These are phyloP conservation scores for Cherax destructor DNA, from an alignment of 1,140 invertebrate species.

Conservation along the genomic window DNA sequence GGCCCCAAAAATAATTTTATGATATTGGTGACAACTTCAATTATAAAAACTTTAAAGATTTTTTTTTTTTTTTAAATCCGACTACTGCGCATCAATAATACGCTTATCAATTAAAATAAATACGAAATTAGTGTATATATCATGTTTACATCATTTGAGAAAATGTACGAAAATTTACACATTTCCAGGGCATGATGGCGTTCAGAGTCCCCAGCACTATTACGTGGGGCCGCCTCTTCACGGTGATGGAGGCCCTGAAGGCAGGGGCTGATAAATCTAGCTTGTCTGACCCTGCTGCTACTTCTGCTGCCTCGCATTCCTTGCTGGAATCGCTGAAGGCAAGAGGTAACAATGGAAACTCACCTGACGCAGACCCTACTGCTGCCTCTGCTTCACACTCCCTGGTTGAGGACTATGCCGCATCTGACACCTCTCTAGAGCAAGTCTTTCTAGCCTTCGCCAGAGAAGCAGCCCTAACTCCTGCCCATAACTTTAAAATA, in stretches of 20 bases:
- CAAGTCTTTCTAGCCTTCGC: constrained; percentile 79
- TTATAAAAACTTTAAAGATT: no score
- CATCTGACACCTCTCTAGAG: constrained; percentile 78
- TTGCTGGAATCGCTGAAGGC: constrained; percentile 73
- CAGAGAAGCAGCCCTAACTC: constrained; percentile 14
- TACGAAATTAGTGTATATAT: background rate
- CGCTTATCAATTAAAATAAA: no score
- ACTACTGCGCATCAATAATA: no score
- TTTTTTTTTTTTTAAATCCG: no score
- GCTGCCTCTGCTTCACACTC: background rate
- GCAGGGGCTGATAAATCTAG: background rate
- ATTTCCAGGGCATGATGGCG: constrained; percentile 63
- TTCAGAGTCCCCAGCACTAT: constrained; percentile 64
- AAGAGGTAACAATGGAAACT: no score
- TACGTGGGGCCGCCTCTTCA: constrained; percentile 76
- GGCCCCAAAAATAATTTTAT: no score
- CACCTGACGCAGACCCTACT: background rate
- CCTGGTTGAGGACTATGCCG: constrained; percentile 77
- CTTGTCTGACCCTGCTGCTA: background rate
- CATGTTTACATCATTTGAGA: background rate
- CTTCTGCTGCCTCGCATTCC: background rate
- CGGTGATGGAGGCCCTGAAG: constrained; percentile 65
- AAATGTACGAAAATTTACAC: background rate
- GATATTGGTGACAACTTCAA: no score
- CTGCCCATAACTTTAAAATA: background rate